Percentiles rank a stretch among this genome's conserved stretches.
phyloP scores from a whole-genome alignment of 2,113 vertebrate genomes.

The Urocolius indicus region DNA sequence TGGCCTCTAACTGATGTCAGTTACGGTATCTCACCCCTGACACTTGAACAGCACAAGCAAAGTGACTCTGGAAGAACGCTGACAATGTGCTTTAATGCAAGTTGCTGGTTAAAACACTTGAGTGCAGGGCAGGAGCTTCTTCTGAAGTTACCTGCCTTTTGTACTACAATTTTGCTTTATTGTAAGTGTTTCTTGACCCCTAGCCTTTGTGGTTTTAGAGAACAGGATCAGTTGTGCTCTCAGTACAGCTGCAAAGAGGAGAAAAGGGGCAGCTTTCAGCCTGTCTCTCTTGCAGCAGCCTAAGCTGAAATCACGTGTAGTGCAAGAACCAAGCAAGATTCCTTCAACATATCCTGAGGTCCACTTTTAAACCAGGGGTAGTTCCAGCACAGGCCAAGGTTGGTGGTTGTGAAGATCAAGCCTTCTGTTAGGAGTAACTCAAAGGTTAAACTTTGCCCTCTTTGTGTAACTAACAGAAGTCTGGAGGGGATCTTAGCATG shows the following conservation, averaged over 20 bases:
- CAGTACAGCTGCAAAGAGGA: background rate
- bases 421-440: background rate
- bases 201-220: background rate
- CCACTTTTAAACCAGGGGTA: background rate
- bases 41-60: background rate
- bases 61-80: background rate
- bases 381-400: background rate
- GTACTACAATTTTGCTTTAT: background rate
- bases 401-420: background rate
- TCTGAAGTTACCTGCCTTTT: background rate
- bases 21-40: background rate
- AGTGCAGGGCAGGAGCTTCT: background rate
- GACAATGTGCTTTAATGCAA: background rate
- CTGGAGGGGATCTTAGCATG: background rate
- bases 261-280: background rate
- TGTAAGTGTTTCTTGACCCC: background rate
- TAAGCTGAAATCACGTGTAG: rapidly evolving
- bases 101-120: background rate
- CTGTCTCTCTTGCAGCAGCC: background rate
- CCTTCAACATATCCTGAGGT: background rate
- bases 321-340: background rate
- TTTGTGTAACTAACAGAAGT: background rate
- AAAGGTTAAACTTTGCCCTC: background rate
- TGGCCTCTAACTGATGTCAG: background rate
- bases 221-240: background rate